These are phyloP conservation scores for Coelopa frigida DNA, from an alignment of 1,140 invertebrate species.

Conservation along the genomic window DNA sequence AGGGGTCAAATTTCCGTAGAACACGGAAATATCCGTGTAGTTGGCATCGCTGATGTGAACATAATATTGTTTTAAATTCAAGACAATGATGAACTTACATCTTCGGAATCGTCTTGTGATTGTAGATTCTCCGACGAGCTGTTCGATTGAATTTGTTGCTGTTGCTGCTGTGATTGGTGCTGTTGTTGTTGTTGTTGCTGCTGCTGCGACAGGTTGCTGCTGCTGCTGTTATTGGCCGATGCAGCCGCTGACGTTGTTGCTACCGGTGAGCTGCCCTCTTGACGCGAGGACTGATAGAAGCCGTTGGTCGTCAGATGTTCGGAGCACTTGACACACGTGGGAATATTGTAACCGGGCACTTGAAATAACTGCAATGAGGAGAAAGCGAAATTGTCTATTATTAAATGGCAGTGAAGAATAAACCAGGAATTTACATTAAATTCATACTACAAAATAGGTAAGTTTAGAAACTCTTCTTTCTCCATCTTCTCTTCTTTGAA, in stretches of 20 bases:
- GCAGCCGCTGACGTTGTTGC: slow-evolving; percentile 13
- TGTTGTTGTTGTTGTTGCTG: slow-evolving; percentile 21
- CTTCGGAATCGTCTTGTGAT: slow-evolving; percentile 42
- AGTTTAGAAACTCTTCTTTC: neutral
- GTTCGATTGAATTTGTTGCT: slow-evolving; percentile 40
- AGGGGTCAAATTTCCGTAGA: too few relatives aligned
- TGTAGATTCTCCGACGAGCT: slow-evolving; percentile 43
- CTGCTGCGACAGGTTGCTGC: slow-evolving; percentile 19
- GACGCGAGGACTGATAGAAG: slow-evolving; percentile 35
- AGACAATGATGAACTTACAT: slow-evolving; percentile 30
- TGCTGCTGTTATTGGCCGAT: too few relatives aligned
- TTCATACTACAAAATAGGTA: too few relatives aligned
- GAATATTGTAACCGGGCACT: slow-evolving; percentile 44
- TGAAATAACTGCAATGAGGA: slow-evolving; percentile 35
- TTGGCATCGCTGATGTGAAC: too few relatives aligned
- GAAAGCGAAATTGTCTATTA: neutral
- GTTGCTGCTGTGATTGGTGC: slow-evolving; percentile 22
- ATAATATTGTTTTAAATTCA: neutral
- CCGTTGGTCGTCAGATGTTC: slow-evolving; percentile 42
- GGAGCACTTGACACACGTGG: slow-evolving; percentile 43
- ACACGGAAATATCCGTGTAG: too few relatives aligned
- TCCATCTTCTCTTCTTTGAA: neutral
- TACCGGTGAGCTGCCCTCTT: slow-evolving; percentile 15
- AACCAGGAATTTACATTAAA: too few relatives aligned
- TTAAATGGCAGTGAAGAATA: too few relatives aligned